A percentile compares a stretch with the other conserved stretches of the same genome.
Evolutionary conservation across 2,888 invertebrate species (phyloP).

Genomic region (Sinodicranocentrus sp.): DNA sequence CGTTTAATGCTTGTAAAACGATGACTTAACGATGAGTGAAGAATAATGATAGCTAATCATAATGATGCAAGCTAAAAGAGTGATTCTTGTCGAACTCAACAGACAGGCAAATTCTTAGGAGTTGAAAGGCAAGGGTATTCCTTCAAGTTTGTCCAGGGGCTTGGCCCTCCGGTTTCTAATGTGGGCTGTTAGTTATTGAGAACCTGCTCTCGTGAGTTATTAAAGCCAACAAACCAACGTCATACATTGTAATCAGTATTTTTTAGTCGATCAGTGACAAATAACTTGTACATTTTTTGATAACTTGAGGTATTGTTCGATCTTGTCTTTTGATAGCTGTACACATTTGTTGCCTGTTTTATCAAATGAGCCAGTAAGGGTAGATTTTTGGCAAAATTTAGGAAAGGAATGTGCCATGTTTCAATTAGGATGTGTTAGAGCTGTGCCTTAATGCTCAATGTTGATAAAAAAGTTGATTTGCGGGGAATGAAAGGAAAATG

Average conservation of each 20-base stretch:
- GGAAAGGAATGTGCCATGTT: neutral
- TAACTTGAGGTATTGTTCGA: conserved; percentile 44
- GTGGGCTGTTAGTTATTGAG: conserved; percentile 9
- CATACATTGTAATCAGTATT: conserved; percentile 26
- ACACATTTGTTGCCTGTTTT: neutral
- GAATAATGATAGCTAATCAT: conserved; percentile 66
- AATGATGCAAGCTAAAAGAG: conserved; percentile 47
- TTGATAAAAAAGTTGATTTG: no score
- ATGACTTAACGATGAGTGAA: conserved; percentile 64
- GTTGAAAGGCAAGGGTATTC: conserved; percentile 17
- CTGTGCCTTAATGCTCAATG: no score
- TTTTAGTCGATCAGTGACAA: conserved; percentile 64
- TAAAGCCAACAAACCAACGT: conserved; percentile 8
- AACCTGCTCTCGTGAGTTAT: conserved; percentile 11
- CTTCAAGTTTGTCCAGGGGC: conserved; percentile 70
- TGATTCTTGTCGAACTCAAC: conserved; percentile 52
- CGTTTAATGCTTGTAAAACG: conserved; percentile 51
- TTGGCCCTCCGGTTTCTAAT: conserved; percentile 65
- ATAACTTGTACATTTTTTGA: conserved; percentile 54
- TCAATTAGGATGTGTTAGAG: conserved; percentile 26
- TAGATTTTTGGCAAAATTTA: neutral
- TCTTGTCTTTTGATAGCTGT: conserved; percentile 19
- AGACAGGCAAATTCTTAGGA: neutral
- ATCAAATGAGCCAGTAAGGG: no score
- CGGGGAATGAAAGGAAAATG: no score